Base-by-base conservation (phyloP, 2,113 vertebrate genomes). In the Scolopax mira region DNA sequence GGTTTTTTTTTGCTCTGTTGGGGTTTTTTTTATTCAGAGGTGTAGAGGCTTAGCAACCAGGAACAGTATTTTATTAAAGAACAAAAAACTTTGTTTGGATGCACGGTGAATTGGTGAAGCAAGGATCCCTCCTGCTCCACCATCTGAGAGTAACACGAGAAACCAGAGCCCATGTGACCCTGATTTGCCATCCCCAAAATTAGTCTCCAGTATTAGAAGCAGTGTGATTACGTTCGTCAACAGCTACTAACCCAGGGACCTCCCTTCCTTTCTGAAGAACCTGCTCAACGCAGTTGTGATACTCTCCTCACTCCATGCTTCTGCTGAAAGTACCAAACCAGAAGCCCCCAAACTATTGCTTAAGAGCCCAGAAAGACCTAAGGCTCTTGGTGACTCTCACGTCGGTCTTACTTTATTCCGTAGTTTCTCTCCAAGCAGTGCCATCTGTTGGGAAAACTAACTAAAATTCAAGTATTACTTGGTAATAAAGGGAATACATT, bases 371-470 rank as follows among this genome's bases (percentile, higher is more conserved):
- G 48, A 46, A 79, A 75, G 92, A 49, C 13, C 17, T 22, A 3
- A 2, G 9, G 48, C 8, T 84, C 48, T 27, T 54, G 10, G 21
- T 31, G 58, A 46, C 4, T 41, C 31, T 60, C 49, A 90, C 42
- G 11, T 44, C 3, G 2, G 42, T 42, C 65, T 88, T 77, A 46
- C 19, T 55, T 89, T 54, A 79, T 37, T 62, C n/a, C 58, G 30
- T 60, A 64, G 71, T 84, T 96, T 94, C 49, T 79, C 81, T 94
- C 84, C 46, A 94, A 92, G 84, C 79, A 94, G 81, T 95, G 84
- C 75, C 89, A 92, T 88, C 95, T 90, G 90, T 90, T 90, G 93
- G 87, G 69, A 94, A 95, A 93, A 88, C 19, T 62, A 77, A 80
- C 51, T 72, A 60, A 70, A 96, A 89, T 23, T 88, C 30, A 57